phyloP scores from a whole-genome alignment of 2,888 invertebrate species.

The Thysanoteuthis rhombus region DNA sequence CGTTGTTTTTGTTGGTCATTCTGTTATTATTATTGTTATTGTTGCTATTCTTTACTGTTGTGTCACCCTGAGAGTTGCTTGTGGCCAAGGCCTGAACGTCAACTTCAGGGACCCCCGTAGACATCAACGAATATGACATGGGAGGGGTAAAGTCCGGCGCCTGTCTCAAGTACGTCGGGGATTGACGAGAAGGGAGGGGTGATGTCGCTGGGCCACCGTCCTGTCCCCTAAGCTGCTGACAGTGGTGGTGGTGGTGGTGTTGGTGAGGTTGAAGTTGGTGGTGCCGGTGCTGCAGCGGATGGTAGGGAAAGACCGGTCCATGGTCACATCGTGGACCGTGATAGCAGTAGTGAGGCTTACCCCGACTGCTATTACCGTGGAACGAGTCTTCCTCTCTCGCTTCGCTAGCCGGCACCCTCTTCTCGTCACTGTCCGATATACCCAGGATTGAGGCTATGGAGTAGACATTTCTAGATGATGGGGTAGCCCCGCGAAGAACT shows the following conservation, averaged over 20 bases:
- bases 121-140: not conserved
- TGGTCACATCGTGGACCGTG: not conserved
- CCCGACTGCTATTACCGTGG: not conserved
- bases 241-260: not conserved
- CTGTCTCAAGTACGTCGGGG: not conserved
- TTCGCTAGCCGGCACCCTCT: conserved; percentile 12
- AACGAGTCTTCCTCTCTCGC: not conserved
- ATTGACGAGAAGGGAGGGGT: not conserved
- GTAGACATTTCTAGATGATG: not conserved
- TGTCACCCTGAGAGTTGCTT: too few relatives aligned
- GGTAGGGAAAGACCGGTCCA: not conserved
- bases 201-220: not conserved
- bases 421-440: not conserved
- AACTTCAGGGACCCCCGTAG: conserved; percentile 12
- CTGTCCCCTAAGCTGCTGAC: conserved; percentile 12
- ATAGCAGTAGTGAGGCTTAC: not conserved
- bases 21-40: not conserved
- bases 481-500: not conserved
- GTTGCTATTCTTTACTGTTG: not conserved
- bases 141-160: not conserved
- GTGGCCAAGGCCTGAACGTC: conserved; percentile 12
- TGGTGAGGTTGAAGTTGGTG: not conserved
- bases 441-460: not conserved
- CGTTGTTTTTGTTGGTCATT: conserved; percentile 12
- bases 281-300: not conserved